A percentile compares a stretch with the other conserved stretches of the same genome.
Conservation (phyloP, 2,888 invertebrate species). For the Magallana nippona region DNA sequence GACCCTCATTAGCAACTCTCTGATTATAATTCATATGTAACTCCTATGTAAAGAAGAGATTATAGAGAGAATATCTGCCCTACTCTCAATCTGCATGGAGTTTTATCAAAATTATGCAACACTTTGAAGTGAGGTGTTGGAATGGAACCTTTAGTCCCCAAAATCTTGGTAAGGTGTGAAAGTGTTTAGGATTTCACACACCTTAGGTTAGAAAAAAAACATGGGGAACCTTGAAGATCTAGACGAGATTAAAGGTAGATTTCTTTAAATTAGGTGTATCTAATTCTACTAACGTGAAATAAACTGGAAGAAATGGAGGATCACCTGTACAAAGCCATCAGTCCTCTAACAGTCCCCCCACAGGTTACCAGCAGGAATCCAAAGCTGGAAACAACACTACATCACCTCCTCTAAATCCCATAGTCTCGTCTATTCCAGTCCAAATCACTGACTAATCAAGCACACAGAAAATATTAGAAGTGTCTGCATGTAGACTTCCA, state of each 20-base stretch:
- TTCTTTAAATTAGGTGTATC: slow-evolving; percentile 12
- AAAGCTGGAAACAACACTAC: not conserved
- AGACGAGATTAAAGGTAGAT: slow-evolving; percentile 2
- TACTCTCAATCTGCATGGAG: slow-evolving; percentile 1
- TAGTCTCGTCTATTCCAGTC: not conserved
- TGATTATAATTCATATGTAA: not conserved
- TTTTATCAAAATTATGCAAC: slow-evolving; percentile 18
- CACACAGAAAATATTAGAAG: not conserved
- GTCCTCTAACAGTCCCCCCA: not conserved
- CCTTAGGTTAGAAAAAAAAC: not conserved
- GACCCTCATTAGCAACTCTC: not conserved
- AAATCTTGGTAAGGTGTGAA: not conserved
- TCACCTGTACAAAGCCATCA: not conserved
- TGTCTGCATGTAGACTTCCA: slow-evolving; percentile 19
- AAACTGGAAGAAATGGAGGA: not conserved
- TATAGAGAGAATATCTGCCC: not conserved
- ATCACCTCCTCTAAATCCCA: not conserved
- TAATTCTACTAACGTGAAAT: slow-evolving; percentile 13
- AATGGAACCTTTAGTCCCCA: slow-evolving; percentile 9
- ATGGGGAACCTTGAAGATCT: not conserved
- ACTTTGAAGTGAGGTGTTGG: slow-evolving; percentile 9
- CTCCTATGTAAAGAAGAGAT: not conserved
- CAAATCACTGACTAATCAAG: not conserved
- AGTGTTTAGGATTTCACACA: slow-evolving; percentile 1
- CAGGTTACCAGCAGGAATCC: not conserved